These are phyloP conservation scores for Dufourea novaeangliae DNA, from an alignment of 1,140 invertebrate species.

Conservation along the genomic window DNA sequence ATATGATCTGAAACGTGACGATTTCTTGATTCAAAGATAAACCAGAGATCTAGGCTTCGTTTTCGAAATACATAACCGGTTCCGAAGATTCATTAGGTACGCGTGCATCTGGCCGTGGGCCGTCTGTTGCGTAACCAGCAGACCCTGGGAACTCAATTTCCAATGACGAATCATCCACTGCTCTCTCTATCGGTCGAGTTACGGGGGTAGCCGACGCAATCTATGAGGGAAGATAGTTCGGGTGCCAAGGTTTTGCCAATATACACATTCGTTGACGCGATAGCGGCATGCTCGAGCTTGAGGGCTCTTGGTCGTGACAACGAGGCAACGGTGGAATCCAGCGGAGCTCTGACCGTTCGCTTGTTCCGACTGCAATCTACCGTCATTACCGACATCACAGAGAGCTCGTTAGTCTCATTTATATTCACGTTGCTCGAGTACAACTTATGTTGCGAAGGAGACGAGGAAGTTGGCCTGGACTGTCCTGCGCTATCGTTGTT, in stretches of 20 bases:
- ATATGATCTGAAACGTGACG: not conserved
- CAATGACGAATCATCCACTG: not conserved
- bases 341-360: conserved; percentile 47
- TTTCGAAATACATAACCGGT: conserved; percentile 1
- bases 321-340: conserved; percentile 54
- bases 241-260: conserved; percentile 19
- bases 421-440: conserved; percentile 71
- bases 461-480: conserved; percentile 53
- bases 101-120: no score
- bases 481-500: conserved; percentile 50
- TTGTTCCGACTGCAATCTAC: conserved; percentile 75
- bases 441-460: conserved; percentile 61
- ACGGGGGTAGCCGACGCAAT: not conserved
- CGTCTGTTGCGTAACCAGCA: no score
- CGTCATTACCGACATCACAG: conserved; percentile 80
- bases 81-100: not conserved
- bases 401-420: conserved; percentile 82
- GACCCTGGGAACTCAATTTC: not conserved
- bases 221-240: not conserved
- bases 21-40: not conserved
- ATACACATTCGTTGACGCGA: conserved; percentile 14
- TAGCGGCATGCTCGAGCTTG: not conserved
- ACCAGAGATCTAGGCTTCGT: not conserved
- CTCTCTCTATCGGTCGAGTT: not conserved
- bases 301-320: conserved; percentile 53